A percentile compares a stretch with the other conserved stretches of the same genome.
Evolutionary conservation across 2,113 vertebrate species (phyloP).

Genomic region (Apodemus sylvaticus): DNA sequence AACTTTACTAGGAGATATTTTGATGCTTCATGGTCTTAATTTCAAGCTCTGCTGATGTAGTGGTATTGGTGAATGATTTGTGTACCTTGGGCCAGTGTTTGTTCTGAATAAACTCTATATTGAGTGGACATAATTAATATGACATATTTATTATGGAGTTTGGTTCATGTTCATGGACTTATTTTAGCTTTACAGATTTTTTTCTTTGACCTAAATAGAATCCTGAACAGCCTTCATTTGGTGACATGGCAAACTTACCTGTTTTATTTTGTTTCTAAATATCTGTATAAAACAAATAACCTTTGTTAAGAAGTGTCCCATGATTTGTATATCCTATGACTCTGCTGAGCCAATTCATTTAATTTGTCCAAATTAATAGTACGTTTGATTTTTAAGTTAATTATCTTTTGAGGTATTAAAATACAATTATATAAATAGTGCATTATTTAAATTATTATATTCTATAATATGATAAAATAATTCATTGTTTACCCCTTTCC

Average conservation of each 20-base stretch:
- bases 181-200: background rate
- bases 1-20: slow-evolving; percentile 23
- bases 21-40: slow-evolving; percentile 13
- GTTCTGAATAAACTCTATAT: slow-evolving; percentile 24
- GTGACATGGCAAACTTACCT: background rate
- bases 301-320: slow-evolving; percentile 14
- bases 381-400: background rate
- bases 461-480: background rate
- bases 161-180: background rate
- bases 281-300: slow-evolving; percentile 30
- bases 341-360: background rate
- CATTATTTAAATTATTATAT: no score
- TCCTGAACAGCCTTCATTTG: background rate
- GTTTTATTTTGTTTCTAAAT: slow-evolving; percentile 49
- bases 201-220: slow-evolving; percentile 32
- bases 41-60: slow-evolving; percentile 25
- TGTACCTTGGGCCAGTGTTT: slow-evolving; percentile 36
- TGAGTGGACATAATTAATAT: background rate
- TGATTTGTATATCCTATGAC: slow-evolving; percentile 8
- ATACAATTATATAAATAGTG: background rate
- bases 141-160: slow-evolving; percentile 5
- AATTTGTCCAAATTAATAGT: background rate
- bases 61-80: slow-evolving; percentile 17
- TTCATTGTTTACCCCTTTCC: background rate
- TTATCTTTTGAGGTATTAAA: background rate